Base-by-base conservation (phyloP, 2,888 invertebrate species). In the Tricholauxania praeusta region DNA sequence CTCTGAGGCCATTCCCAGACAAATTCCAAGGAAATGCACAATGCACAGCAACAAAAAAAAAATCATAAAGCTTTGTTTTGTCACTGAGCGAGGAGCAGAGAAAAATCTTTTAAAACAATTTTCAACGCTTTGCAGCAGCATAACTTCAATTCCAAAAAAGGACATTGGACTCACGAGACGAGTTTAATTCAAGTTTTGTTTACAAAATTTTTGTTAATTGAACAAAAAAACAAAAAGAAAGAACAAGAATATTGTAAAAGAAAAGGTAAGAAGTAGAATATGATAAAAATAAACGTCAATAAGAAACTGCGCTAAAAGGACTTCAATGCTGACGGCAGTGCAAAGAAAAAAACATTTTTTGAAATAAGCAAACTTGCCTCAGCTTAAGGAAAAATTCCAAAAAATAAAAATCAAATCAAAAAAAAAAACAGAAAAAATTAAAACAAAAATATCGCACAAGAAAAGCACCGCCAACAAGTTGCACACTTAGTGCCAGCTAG, bases 151-250 rank as follows among this genome's bases (percentile, higher is more conserved):
- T 48, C 68, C 67, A 69, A 69, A 69, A 69, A 69, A 69, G 68
- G 68, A 69, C 59, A 69, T 69, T 59, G 59, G 48, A 59, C 68
- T 59, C 68, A 39, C 12, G 32, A 28, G 48, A 69, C 68, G 66
- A 53, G 67, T 69, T 69, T 60, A 69, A 69, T 69, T 49, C 68
- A 69, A 69, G 68, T 69, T 60, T 39, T 28, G 48, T 49, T 59
- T 60, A 59, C 48, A 59, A 57, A 49, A 69, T 59, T 22, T 59
- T 60, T 49, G 49, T 49, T 59, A 59, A 69, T 69, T 69, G 68
- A 59, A 59, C 59, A 65, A 52, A 52, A n/a, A 17, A 64, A 28
- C 49, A 8, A 51, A 65, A 65, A 51, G 55, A 67, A 55, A 67
- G 39, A 28, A 12, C 22, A 59, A 59, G 59, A n/a, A 39, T 17